phyloP scores from a whole-genome alignment of 2,888 invertebrate genomes.

The Drosophila monieri region DNA sequence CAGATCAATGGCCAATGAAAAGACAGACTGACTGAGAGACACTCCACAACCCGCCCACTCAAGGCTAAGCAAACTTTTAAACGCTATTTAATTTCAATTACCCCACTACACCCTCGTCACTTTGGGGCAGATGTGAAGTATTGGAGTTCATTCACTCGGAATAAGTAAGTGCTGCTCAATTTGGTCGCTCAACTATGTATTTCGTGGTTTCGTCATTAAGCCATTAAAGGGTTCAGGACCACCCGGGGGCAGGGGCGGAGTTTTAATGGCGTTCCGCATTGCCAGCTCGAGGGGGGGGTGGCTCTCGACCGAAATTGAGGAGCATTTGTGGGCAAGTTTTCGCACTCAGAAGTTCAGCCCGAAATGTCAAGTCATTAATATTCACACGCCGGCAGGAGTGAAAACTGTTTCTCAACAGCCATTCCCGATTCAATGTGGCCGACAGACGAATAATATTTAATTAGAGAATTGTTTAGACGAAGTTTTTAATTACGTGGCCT shows the following conservation, averaged over 20 bases:
- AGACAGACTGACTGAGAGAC: slow-evolving; percentile 24
- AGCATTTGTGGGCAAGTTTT: slow-evolving; percentile 75
- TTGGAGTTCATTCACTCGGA: slow-evolving; percentile 52
- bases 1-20: slow-evolving; percentile 39
- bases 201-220: slow-evolving; percentile 76
- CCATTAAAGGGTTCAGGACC: slow-evolving; percentile 52
- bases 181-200: slow-evolving; percentile 71
- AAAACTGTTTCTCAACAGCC: slow-evolving; percentile 21
- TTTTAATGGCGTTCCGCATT: slow-evolving; percentile 54
- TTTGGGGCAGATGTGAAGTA: slow-evolving; percentile 29
- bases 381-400: slow-evolving; percentile 54
- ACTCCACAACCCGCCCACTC: background rate
- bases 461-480: slow-evolving; percentile 77
- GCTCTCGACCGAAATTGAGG: slow-evolving; percentile 66
- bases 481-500: slow-evolving; percentile 71
- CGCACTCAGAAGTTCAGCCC: slow-evolving; percentile 50
- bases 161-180: slow-evolving; percentile 72
- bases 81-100: slow-evolving; percentile 44
- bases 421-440: slow-evolving; percentile 40
- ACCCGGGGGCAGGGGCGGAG: slow-evolving; percentile 13
- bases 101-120: slow-evolving; percentile 19
- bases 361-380: slow-evolving; percentile 73
- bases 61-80: slow-evolving; percentile 36
- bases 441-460: slow-evolving; percentile 74
- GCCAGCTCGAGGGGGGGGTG: slow-evolving; percentile 20